phyloP scores from a whole-genome alignment of 2,113 vertebrate species.

The Colistium nudipinnis region DNA sequence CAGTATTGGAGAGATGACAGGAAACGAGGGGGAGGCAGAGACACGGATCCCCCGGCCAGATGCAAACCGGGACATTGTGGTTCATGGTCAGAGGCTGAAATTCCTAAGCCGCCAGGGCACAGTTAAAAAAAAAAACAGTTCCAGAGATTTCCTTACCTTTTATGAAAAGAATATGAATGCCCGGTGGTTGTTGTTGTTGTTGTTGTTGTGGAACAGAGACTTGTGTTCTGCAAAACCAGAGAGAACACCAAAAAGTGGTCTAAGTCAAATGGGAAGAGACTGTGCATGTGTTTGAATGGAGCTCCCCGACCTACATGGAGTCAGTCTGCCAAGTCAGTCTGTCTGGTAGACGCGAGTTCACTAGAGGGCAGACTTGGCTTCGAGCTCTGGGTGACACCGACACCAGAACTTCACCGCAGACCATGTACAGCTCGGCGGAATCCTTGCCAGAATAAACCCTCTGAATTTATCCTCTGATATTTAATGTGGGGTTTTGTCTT shows the following conservation, averaged over 20 bases:
- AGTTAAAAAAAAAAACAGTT: not conserved
- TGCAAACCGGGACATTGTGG: not conserved
- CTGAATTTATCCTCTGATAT: slow-evolving; percentile 33
- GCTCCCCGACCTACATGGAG: slow-evolving; percentile 48
- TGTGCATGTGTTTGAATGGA: slow-evolving; percentile 39
- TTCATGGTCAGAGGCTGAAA: not conserved
- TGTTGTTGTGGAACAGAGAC: not conserved
- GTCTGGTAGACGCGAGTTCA: slow-evolving; percentile 44
- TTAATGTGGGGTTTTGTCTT: slow-evolving; percentile 25
- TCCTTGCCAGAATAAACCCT: slow-evolving; percentile 48
- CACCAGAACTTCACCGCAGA: slow-evolving; percentile 25
- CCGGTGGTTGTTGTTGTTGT: not conserved
- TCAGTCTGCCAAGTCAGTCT: slow-evolving; percentile 30
- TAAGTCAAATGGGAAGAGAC: slow-evolving; percentile 11
- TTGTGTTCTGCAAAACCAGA: not conserved
- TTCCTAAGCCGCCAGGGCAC: not conserved
- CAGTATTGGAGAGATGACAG: not conserved
- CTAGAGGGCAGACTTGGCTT: slow-evolving; percentile 50
- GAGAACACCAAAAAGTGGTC: slow-evolving; percentile 10
- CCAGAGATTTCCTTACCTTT: not conserved
- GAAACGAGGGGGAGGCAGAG: not conserved
- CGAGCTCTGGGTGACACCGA: slow-evolving; percentile 35
- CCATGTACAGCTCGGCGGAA: slow-evolving; percentile 1
- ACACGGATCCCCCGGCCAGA: not conserved
- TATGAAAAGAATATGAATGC: not conserved